Evolutionary conservation across 2,797 vertebrate species (phyloP).

Genomic region (Melanotaenia pygmaea): DNA sequence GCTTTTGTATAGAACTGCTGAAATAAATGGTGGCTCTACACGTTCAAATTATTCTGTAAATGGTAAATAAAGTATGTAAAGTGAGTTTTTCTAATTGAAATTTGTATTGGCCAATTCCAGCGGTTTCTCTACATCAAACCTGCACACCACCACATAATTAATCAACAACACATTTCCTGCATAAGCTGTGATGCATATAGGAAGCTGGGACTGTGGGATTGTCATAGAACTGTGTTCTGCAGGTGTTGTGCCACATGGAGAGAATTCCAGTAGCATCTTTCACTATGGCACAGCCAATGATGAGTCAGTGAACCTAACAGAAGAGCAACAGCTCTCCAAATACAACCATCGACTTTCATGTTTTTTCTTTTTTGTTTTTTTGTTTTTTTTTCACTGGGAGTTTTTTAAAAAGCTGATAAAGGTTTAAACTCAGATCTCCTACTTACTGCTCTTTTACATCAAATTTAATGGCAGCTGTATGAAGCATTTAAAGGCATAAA

Average conservation of each 20-base stretch:
- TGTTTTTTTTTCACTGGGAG: not conserved
- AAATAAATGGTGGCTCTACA: not conserved
- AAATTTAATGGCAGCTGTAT: not conserved
- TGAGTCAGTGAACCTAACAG: conserved; percentile 51
- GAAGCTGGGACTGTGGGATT: conserved; percentile 45
- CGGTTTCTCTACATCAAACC: conserved; percentile 19
- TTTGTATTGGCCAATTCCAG: conserved; percentile 1
- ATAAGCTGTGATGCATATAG: conserved; percentile 54
- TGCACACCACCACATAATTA: conserved; percentile 38
- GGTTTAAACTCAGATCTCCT: not conserved
- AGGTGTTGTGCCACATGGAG: conserved; percentile 68
- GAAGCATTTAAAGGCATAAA: not conserved
- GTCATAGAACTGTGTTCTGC: conserved; percentile 47
- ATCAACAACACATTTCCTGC: conserved; percentile 60
- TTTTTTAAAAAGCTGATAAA: conserved; percentile 11
- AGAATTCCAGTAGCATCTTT: conserved; percentile 65
- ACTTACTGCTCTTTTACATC: not conserved
- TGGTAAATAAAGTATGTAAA: not conserved
- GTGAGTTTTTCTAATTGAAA: not conserved
- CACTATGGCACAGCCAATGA: conserved; percentile 60
- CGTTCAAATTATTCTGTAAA: not conserved
- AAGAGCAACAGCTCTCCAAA: conserved; percentile 53
- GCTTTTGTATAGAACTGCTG: not conserved
- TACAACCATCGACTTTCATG: conserved; percentile 1
- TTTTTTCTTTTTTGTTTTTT: too few species aligned